A percentile compares a stretch with the other conserved stretches of the same genome.
Conservation (phyloP, 2,888 invertebrate genomes). For the Agrochola lychnidis region DNA sequence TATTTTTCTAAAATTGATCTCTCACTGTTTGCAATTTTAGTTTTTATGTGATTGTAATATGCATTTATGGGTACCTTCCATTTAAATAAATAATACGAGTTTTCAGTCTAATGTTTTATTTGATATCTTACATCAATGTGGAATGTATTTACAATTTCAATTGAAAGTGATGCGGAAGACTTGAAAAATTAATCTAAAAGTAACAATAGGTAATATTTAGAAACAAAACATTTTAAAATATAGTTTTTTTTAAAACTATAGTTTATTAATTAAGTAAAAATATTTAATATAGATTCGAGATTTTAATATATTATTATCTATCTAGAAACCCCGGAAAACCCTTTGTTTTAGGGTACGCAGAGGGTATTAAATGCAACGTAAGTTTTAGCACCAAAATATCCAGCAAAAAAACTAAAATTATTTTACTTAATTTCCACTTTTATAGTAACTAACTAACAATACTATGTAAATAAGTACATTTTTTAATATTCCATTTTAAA, state of each 20-base stretch:
- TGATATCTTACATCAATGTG: conserved; percentile 57
- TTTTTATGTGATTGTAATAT: conserved; percentile 44
- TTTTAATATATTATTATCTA: conserved; percentile 36
- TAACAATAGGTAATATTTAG: conserved; percentile 19
- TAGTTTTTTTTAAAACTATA: conserved; percentile 20
- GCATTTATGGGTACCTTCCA: conserved; percentile 69
- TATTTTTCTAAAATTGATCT: neutral
- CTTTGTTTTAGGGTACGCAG: conserved; percentile 11
- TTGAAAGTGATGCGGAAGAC: conserved; percentile 23
- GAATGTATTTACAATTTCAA: conserved; percentile 65
- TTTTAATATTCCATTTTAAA: conserved; percentile 50
- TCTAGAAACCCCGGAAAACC: conserved; percentile 20
- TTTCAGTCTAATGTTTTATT: conserved; percentile 70
- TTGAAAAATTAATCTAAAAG: conserved; percentile 16
- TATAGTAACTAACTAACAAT: conserved; percentile 57
- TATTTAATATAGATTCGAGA: conserved; percentile 43
- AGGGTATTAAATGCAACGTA: conserved; percentile 55
- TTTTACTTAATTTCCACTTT: conserved; percentile 37
- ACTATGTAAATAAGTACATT: conserved; percentile 51
- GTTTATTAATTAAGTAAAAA: conserved; percentile 6
- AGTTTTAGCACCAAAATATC: conserved; percentile 79
- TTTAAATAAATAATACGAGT: conserved; percentile 69
- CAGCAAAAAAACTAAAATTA: conserved; percentile 70
- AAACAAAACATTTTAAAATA: conserved; percentile 26
- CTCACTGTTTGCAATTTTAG: conserved; percentile 20